Evolutionary conservation across 2,888 invertebrate genomes (phyloP), one percentile per base, ranked within the genome.

Genomic region (Erynnis tages): DNA sequence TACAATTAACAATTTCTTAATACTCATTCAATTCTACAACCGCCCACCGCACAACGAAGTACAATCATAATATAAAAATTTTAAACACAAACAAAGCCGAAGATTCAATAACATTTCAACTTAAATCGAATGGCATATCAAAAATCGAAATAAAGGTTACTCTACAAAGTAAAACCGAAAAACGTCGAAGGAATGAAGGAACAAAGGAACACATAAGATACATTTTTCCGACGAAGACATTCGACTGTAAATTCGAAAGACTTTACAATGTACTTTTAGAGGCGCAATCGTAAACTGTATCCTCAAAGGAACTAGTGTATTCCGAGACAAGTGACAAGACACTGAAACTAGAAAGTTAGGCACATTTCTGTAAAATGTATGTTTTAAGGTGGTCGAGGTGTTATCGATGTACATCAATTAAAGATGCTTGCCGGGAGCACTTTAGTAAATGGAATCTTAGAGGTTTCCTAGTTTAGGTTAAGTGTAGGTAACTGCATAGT

Each of bases 291-390:
- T 79, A 78, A 78, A 79, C 67, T 60, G 67, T 75, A 79, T 74
- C 66, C 77, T 74, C 79, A 67, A 72, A 75, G 78, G 67, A 73
- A 66, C 71, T 73, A 73, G 73, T 37, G 27, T 71, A 66, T 73
- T 69, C 58, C 45, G 34, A 44, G 47, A 49, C 38, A 48, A 48
- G 21, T 17, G 30, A 48, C 29, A 38, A 21, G 10, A 6, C 16
- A 38, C 38, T 6, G 10, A 38, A 37, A 37, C 29, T 38, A 7
- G 6, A 3, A 30, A 48, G 30, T 30, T 48, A 7, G 11, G n/a
- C 4, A 23, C 23, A 32, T 32, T 44, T 2, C 4, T 4, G 8
- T 25, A 25, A 25, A 4, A 25, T 5, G 5, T 4, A 21, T 21
- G 5, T 21, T 21, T 21, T 21, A 21, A 21, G 21, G n/a, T n/a